Conservation (phyloP, 2,113 vertebrate species). For the Verasper variegatus region DNA sequence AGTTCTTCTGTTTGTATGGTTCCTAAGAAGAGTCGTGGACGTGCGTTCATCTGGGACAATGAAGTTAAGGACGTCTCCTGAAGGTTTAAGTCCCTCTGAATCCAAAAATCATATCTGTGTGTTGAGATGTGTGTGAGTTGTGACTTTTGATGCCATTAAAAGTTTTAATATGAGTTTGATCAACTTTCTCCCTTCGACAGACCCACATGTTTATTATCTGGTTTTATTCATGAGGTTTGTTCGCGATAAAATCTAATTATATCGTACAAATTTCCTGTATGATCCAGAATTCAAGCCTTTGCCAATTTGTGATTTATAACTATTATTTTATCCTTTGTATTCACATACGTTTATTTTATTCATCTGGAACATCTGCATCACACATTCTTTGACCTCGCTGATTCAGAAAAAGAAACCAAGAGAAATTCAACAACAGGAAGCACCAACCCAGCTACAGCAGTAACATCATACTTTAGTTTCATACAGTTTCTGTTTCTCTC, state of each 20-base stretch:
- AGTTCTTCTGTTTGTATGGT: too few species aligned
- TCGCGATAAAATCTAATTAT: too few species aligned
- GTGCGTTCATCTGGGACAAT: not conserved
- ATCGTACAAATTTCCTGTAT: not conserved
- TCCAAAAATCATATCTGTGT: not conserved
- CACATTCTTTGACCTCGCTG: conserved; percentile 20
- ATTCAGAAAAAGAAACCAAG: conserved; percentile 6
- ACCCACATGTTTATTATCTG: too few species aligned
- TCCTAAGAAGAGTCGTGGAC: not conserved
- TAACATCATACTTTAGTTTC: conserved; percentile 42
- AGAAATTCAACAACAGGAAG: conserved; percentile 29
- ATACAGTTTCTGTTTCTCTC: conserved; percentile 38
- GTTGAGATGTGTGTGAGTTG: too few species aligned
- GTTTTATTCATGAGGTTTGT: too few species aligned
- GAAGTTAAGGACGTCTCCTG: not conserved
- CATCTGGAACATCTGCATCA: not conserved
- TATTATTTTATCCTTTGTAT: conserved; percentile 5
- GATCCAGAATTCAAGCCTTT: conserved; percentile 3
- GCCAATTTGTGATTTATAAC: not conserved
- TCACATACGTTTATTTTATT: not conserved
- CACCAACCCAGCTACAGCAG: conserved; percentile 47
- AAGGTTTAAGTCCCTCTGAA: not conserved
- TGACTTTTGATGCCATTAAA: too few species aligned
- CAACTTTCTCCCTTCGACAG: too few species aligned
- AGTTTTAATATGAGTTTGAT: too few species aligned